These are phyloP conservation scores for Daktulosphaira vitifoliae DNA, from an alignment of 1,140 invertebrate species.

Conservation along the genomic window DNA sequence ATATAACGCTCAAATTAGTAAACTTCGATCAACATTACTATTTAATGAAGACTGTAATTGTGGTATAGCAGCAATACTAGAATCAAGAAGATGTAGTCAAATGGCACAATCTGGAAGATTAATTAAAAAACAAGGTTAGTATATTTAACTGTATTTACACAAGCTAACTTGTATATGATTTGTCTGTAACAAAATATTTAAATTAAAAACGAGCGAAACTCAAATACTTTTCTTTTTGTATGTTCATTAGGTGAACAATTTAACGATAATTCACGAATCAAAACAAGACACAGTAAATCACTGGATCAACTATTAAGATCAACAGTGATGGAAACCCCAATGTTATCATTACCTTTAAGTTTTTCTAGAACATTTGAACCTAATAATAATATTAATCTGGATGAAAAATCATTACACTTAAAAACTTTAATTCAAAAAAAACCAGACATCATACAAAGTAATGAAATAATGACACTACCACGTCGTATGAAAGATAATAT, in stretches of 20 bases:
- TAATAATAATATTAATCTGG: conserved; percentile 11
- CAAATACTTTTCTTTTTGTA: too few relatives aligned
- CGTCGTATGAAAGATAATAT: conserved; percentile 16
- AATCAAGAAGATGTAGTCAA: conserved; percentile 40
- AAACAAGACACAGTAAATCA: conserved; percentile 66
- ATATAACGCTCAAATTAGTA: conserved; percentile 21
- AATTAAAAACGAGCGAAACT: too few relatives aligned
- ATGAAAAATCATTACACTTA: background rate
- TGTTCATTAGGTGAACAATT: background rate
- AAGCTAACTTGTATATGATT: too few relatives aligned
- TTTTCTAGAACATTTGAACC: conserved; percentile 19
- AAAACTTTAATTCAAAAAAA: background rate
- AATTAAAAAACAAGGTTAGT: conserved; percentile 7
- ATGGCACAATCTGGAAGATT: conserved; percentile 17
- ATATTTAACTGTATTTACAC: too few relatives aligned
- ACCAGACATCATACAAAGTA: background rate
- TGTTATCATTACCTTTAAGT: conserved; percentile 28
- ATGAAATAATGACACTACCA: conserved; percentile 19
- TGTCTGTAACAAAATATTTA: too few relatives aligned
- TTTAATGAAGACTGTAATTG: conserved; percentile 48
- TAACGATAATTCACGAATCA: background rate
- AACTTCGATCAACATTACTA: conserved; percentile 7
- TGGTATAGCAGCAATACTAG: conserved; percentile 48
- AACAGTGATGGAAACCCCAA: conserved; percentile 32
- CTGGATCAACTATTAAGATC: conserved; percentile 55